These are phyloP conservation scores for Styela plicata DNA, from an alignment of 23 tunicate species.

Conservation along the genomic window DNA sequence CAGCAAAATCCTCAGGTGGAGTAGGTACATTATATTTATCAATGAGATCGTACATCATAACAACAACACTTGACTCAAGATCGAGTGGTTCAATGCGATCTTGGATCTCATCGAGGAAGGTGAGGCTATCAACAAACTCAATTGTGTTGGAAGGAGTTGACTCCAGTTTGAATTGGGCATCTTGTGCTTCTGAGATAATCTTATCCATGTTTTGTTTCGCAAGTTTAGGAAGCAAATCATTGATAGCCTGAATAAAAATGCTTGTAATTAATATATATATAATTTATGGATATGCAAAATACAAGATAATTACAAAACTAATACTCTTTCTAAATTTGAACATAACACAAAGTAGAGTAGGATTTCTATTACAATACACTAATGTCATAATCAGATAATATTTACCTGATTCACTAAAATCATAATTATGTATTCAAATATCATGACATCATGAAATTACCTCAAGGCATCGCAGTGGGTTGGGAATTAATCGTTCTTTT, in stretches of 20 bases:
- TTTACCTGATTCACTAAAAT: too few species aligned
- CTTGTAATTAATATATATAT: too few species aligned
- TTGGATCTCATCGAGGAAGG: conserved; percentile 98
- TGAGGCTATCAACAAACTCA: conserved; percentile 87
- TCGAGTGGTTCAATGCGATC: conserved; percentile 93
- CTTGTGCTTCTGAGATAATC: conserved; percentile 87
- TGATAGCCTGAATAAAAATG: conserved; percentile 60
- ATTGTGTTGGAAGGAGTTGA: conserved; percentile 71
- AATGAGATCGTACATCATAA: conserved; percentile 91
- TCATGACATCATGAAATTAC: too few species aligned
- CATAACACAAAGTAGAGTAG: too few species aligned
- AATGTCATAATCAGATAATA: too few species aligned
- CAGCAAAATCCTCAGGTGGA: conserved; percentile 98
- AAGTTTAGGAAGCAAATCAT: conserved; percentile 82
- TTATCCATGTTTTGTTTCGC: conserved; percentile 91
- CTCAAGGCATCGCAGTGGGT: conserved; percentile 92
- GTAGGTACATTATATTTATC: conserved; percentile 92
- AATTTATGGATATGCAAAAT: too few species aligned
- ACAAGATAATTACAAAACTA: too few species aligned
- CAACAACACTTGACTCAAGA: conserved; percentile 75
- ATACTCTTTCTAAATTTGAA: too few species aligned
- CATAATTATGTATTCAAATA: too few species aligned
- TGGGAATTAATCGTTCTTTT: conserved; percentile 76
- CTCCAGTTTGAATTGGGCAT: conserved; percentile 96
- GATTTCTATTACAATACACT: too few species aligned